Evolutionary conservation across 2,113 vertebrate species (phyloP), one percentile per base, ranked within the genome.

Genomic region (Taurulus bubalis): DNA sequence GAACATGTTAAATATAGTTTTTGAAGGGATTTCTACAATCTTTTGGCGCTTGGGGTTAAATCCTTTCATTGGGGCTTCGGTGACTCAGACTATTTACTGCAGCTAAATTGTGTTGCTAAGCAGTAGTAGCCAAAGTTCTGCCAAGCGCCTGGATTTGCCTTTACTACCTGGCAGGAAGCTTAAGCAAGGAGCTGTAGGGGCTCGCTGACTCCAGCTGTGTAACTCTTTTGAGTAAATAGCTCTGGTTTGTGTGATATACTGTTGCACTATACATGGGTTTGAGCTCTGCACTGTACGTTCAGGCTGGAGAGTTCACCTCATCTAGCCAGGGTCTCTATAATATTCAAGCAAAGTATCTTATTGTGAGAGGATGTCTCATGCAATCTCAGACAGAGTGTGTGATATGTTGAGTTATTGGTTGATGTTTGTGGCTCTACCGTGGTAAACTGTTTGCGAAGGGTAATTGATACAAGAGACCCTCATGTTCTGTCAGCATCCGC

Each of bases 381-480:
- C 34, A 4, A 34, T 34, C 34, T 34, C 34, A 34, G 34, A 34
- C 34, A 4, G 34, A 34, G 34, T 34, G 34, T 34, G 34, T 34
- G 34, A 34, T 34, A 34, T 6, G 34, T 34, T 34, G 34, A 77
- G 58, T 58, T 83, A 22, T 70, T 69, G 68, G 45, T 65, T 40
- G 64, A 78, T 87, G 68, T 90, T 89, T 84, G 84, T 77, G 49
- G 67, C 55, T 11, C 45, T n/a, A 42, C 2, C 3, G 63, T 77
- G 80, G 76, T 85, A 86, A 90, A 86, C 2, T 6, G 69, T 71
- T 75, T 68, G 75, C 81, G 73, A 86, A 68, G 51, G 59, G 81
- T 84, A 83, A 89, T 87, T 92, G 77, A 87, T 82, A 73, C 77
- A 70, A 20, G 73, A 77, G 74, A 81, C 80, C 73, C 80, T 82